Conservation (phyloP, 2,888 invertebrate genomes). For the Microchrysa polita region DNA sequence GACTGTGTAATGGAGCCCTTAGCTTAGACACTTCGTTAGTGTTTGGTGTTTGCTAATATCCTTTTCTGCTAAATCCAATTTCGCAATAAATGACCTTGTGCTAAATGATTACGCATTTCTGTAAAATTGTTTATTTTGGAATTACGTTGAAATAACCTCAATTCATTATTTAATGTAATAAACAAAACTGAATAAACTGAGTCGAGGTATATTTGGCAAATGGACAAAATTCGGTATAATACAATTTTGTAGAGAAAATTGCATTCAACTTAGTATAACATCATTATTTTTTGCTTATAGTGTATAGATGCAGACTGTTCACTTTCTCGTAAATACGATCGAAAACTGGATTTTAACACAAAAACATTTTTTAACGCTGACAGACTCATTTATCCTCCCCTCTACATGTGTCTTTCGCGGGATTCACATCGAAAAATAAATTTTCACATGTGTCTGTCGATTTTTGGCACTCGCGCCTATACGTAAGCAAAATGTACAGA, state of each 20-base stretch:
- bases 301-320: too few species aligned
- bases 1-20: too few species aligned
- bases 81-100: neutral
- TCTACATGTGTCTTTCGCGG: neutral
- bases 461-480: conserved; percentile 39
- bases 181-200: neutral
- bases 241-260: too few species aligned
- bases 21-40: too few species aligned
- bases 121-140: neutral
- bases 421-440: neutral
- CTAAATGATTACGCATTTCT: neutral
- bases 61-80: neutral
- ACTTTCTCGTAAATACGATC: neutral
- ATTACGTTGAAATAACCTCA: neutral
- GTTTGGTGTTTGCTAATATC: too few species aligned
- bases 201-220: neutral
- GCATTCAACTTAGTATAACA: too few species aligned
- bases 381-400: neutral
- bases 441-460: conserved; percentile 16
- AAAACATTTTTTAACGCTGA: conserved; percentile 1
- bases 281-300: too few species aligned
- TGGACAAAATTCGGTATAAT: neutral
- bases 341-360: conserved; percentile 14
- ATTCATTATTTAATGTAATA: neutral
- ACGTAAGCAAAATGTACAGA: conserved; percentile 2